Conservation (phyloP, 1,140 invertebrate species). For the Marisa cornuarietis region DNA sequence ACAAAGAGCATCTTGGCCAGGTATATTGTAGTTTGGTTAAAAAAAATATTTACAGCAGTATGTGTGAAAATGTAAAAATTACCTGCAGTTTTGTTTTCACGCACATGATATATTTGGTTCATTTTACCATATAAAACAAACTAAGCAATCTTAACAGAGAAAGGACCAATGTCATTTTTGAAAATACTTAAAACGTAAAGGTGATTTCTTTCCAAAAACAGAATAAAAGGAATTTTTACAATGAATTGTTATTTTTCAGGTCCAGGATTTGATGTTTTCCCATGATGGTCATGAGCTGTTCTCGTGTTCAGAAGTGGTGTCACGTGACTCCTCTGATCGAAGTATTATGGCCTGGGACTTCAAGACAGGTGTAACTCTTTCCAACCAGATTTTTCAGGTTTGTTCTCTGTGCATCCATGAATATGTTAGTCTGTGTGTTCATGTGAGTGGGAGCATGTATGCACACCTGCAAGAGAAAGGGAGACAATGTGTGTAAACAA, state of each 20-base stretch:
- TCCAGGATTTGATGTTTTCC: slow-evolving; percentile 63
- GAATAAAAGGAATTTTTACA: background rate
- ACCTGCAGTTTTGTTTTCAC: too few species aligned
- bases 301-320: slow-evolving; percentile 58
- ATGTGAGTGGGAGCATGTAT: background rate
- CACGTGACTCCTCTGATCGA: slow-evolving; percentile 64
- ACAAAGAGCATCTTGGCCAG: slow-evolving; percentile 61
- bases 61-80: too few species aligned
- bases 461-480: background rate
- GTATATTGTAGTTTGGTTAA: slow-evolving; percentile 32
- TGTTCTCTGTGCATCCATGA: slow-evolving; percentile 1
- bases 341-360: slow-evolving; percentile 67
- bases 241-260: slow-evolving; percentile 40
- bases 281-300: slow-evolving; percentile 57
- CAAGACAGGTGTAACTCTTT: slow-evolving; percentile 55
- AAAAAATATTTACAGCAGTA: background rate
- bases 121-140: too few species aligned
- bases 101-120: too few species aligned
- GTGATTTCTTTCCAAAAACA: too few species aligned
- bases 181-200: too few species aligned
- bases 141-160: too few species aligned
- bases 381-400: slow-evolving; percentile 68
- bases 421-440: background rate
- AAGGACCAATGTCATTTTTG: too few species aligned
- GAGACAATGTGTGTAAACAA: background rate